Conservation (phyloP, 2,888 invertebrate genomes). For the Dascillus cervinus region DNA sequence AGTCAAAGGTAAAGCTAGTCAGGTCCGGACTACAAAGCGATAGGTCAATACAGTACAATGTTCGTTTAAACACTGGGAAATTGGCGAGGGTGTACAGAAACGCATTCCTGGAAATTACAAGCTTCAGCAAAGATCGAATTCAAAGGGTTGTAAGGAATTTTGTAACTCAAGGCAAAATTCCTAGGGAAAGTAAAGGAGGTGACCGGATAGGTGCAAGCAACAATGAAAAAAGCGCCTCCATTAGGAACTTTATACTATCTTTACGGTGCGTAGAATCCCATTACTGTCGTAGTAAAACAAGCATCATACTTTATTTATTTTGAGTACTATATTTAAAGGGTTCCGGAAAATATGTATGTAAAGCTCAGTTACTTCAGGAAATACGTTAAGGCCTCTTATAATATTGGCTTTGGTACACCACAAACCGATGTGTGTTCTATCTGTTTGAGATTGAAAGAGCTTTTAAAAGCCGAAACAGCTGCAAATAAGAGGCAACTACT, state of each 20-base stretch:
- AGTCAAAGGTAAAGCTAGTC: too few relatives aligned
- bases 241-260: slow-evolving; percentile 5
- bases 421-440: slow-evolving; percentile 3
- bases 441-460: too few relatives aligned
- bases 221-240: slow-evolving; percentile 2
- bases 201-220: slow-evolving; percentile 5
- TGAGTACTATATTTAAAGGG: slow-evolving; percentile 6
- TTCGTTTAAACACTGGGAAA: slow-evolving; percentile 5
- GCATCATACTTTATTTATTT: slow-evolving; percentile 6
- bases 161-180: slow-evolving; percentile 2
- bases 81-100: slow-evolving; percentile 5
- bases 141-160: slow-evolving; percentile 9
- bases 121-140: too few relatives aligned
- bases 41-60: too few relatives aligned
- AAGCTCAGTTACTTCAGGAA: slow-evolving; percentile 9
- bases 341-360: slow-evolving; percentile 2
- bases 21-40: too few relatives aligned
- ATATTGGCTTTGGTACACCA: slow-evolving; percentile 7
- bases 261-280: slow-evolving; percentile 6
- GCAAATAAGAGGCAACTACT: too few relatives aligned
- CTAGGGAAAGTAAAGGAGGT: slow-evolving; percentile 3
- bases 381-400: slow-evolving; percentile 7
- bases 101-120: slow-evolving; percentile 4
- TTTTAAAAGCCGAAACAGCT: too few relatives aligned
- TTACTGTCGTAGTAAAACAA: slow-evolving; percentile 6